Evolutionary conservation across 2,888 invertebrate genomes (phyloP).

Genomic region (Orthosia cruda): DNA sequence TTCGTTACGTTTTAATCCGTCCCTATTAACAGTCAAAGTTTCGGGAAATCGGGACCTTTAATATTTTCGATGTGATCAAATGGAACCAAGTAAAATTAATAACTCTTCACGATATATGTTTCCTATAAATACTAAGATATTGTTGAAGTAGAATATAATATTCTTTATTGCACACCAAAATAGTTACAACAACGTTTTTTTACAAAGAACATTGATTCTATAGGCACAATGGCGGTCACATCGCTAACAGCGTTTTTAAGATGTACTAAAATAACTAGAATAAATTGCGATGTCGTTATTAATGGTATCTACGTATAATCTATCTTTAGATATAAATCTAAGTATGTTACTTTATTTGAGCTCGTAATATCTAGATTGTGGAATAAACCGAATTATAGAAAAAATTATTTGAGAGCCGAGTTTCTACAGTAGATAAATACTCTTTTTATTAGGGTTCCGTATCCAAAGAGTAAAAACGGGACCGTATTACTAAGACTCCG

Average conservation of each 20-base stretch:
- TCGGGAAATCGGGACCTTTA: slow-evolving; percentile 2
- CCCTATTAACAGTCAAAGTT: slow-evolving; percentile 56
- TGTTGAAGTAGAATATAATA: background rate
- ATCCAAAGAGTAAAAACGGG: no score
- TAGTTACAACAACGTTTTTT: no score
- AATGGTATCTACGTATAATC: background rate
- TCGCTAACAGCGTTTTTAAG: no score
- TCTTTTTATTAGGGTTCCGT: background rate
- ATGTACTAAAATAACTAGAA: no score
- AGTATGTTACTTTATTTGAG: background rate
- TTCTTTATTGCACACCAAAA: no score
- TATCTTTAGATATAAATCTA: background rate
- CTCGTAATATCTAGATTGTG: slow-evolving; percentile 4
- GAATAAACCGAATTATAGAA: slow-evolving; percentile 12
- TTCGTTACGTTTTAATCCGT: slow-evolving; percentile 44
- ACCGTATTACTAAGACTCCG: no score
- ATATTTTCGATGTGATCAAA: slow-evolving; percentile 26
- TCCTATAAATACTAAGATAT: background rate
- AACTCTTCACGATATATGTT: slow-evolving; percentile 5
- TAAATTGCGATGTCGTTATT: no score
- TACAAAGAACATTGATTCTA: no score
- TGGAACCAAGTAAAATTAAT: slow-evolving; percentile 12
- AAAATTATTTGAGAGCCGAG: slow-evolving; percentile 4
- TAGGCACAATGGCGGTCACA: no score
- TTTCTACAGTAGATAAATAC: slow-evolving; percentile 14